Evolutionary conservation across 2,797 vertebrate genomes (phyloP).

Genomic region (Falco biarmicus): DNA sequence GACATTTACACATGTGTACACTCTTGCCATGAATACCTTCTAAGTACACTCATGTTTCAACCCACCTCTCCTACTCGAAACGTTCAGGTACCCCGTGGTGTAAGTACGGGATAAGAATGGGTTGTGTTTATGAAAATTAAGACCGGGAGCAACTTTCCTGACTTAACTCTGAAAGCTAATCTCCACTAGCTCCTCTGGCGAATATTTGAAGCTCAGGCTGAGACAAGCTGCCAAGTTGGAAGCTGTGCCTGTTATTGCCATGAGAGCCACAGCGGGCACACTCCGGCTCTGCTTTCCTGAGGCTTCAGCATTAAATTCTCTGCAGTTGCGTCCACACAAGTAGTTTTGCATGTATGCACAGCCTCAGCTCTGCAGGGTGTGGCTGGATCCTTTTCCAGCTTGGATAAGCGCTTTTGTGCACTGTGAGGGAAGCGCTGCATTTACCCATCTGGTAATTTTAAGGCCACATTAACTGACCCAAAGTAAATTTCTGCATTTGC

Average conservation of each 20-base stretch:
- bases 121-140: neutral
- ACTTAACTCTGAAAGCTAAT: neutral
- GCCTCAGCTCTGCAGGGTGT: neutral
- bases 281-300: rapidly evolving
- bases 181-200: neutral
- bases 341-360: neutral
- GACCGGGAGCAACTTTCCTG: neutral
- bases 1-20: neutral
- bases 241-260: conserved; percentile 26
- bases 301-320: neutral
- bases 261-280: neutral
- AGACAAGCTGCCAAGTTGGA: neutral
- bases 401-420: neutral
- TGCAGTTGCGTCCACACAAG: neutral
- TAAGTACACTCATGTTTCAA: neutral
- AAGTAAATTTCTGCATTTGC: neutral
- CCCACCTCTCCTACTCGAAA: neutral
- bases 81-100: neutral
- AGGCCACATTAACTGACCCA: neutral
- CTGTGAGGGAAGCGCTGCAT: neutral
- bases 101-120: neutral
- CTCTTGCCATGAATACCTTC: neutral
- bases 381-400: neutral
- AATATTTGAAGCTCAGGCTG: neutral
- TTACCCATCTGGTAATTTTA: conserved; percentile 37